Base-by-base conservation (phyloP, 1,140 invertebrate species). In the Alviniconcha marisindica region DNA sequence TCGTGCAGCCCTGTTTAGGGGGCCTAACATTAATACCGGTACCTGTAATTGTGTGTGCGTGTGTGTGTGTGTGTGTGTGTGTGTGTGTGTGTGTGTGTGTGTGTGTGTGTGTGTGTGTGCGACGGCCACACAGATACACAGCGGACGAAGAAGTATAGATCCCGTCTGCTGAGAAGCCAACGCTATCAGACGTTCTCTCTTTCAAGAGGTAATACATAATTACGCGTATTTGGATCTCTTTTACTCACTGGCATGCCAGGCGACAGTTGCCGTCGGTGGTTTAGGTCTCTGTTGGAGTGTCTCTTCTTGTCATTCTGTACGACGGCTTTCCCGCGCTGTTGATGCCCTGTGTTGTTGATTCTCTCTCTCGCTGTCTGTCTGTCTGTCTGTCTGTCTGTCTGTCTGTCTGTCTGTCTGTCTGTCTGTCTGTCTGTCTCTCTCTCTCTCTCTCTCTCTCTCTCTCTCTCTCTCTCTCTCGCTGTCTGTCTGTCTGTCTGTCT, bases 371-470 rank as follows among this genome's bases (percentile, higher is more conserved):
- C 54, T 18, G 7, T 40, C 73, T 76, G 15, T 31, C 36, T 76
- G 2, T 76, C 73, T 76, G 24, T 76, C 73, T 76, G 24, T 76
- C 21, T 76, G 24, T 76, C 73, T 31, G 24, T 76, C 21, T 76
- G 2, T 31, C 21, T 76, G 24, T 36, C 21, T 76, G 24, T 76
- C 33, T 76, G 3, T 24, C 73, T 76, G 24, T 76, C 73, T 76
- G 24, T 31, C 33, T 76, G 7, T 76, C 73, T 31, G 24, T 76
- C 73, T 76, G 3, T 76, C 73, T 76, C 73, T 76, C 33, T 76
- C 73, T 76, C 33, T 76, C 21, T 76, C 73, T 76, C 33, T 76
- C 73, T 76, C 21, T 76, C 73, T 76, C 21, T 36, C 73, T 76
- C 21, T 18, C 73, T 76, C 5, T 44, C 40, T 77, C 3, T 77